Percentiles rank a stretch among this genome's conserved stretches.
phyloP scores from a whole-genome alignment of 2,113 vertebrate species.

The Bufo bufo region DNA sequence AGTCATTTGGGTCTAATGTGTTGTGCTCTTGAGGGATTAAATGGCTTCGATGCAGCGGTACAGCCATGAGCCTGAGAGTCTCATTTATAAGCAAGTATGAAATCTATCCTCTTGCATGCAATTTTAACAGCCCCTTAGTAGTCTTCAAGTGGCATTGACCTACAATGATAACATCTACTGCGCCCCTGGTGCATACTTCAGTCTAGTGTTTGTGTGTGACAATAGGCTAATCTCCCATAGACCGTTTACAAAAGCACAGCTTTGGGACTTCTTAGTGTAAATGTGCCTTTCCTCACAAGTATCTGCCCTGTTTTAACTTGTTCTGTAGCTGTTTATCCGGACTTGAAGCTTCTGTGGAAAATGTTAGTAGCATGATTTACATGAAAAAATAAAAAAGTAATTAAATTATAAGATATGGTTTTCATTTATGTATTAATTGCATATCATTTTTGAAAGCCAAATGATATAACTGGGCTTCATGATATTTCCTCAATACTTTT shows the following conservation, averaged over 20 bases:
- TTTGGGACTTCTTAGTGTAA: slow-evolving; percentile 55
- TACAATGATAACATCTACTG: slow-evolving; percentile 57
- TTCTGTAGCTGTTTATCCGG: not conserved
- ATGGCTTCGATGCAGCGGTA: slow-evolving; percentile 52
- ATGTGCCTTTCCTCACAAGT: slow-evolving; percentile 20
- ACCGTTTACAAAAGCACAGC: slow-evolving; percentile 50
- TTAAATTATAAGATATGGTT: too few relatives aligned
- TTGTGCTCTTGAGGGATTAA: not conserved
- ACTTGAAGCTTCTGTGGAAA: not conserved
- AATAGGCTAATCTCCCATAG: slow-evolving; percentile 57
- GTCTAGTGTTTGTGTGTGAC: slow-evolving; percentile 60
- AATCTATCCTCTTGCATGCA: slow-evolving; percentile 50
- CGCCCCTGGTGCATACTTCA: slow-evolving; percentile 60
- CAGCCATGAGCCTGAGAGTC: not conserved
- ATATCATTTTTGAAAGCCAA: too few relatives aligned
- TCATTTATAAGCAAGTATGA: slow-evolving; percentile 61
- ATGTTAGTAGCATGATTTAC: not conserved
- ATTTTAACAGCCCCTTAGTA: slow-evolving; percentile 59
- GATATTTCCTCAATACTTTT: too few relatives aligned
- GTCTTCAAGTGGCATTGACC: slow-evolving; percentile 65
- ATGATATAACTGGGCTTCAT: too few relatives aligned
- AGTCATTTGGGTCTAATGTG: slow-evolving; percentile 5
- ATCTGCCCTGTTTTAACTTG: slow-evolving; percentile 13
- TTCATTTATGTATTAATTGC: too few relatives aligned
- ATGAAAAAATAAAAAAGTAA: too few relatives aligned